Evolutionary conservation across 2,888 invertebrate genomes (phyloP).

Genomic region (Andrena camellia): DNA sequence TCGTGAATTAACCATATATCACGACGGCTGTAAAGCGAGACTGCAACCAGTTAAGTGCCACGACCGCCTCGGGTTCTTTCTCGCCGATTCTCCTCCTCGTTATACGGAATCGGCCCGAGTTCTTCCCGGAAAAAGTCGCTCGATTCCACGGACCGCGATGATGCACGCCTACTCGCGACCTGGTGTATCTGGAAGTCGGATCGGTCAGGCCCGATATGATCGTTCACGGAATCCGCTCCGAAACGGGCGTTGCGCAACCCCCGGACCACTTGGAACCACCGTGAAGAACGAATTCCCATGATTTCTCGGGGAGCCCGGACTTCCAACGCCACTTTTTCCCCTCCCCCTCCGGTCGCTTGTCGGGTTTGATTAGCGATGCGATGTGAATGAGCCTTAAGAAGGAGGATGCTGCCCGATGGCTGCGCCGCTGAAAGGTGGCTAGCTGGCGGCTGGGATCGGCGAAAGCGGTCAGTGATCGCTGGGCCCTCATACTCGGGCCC

Average conservation of each 20-base stretch:
- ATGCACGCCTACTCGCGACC: constrained; percentile 13
- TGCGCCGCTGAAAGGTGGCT: constrained; percentile 76
- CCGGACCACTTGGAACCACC: constrained; percentile 21
- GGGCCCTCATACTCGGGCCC: constrained; percentile 71
- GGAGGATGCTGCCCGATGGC: constrained; percentile 73
- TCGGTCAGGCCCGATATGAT: neutral
- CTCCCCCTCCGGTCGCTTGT: constrained; percentile 40
- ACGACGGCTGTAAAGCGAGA: constrained; percentile 56
- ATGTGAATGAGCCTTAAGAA: constrained; percentile 74
- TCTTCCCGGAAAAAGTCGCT: constrained; percentile 61
- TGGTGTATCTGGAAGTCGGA: neutral
- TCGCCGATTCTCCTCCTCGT: constrained; percentile 60
- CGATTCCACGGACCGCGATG: constrained; percentile 43
- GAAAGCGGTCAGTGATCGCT: constrained; percentile 80
- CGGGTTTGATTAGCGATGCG: constrained; percentile 71
- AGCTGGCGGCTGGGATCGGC: constrained; percentile 75
- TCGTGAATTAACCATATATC: constrained; percentile 67
- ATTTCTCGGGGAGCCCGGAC: constrained; percentile 63
- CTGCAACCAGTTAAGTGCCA: constrained; percentile 63
- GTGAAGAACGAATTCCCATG: constrained; percentile 63
- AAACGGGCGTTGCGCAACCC: constrained; percentile 42
- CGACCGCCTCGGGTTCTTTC: constrained; percentile 54
- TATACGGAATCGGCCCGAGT: constrained; percentile 53
- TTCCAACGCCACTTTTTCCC: constrained; percentile 58
- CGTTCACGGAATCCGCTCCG: constrained; percentile 18